Conservation (phyloP, 2,113 vertebrate species). For the Crotalus viridis region DNA sequence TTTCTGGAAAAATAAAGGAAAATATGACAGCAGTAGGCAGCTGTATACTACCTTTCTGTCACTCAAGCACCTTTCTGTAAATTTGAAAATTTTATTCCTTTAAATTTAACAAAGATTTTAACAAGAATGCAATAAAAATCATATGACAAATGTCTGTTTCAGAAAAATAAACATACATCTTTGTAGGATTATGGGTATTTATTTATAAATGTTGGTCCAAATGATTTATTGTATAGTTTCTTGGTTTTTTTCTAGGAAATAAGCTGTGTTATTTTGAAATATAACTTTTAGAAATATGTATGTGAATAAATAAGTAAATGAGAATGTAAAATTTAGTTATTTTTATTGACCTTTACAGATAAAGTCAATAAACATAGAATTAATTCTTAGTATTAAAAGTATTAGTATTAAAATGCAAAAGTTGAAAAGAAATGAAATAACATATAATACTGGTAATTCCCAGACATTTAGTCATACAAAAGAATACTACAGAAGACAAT, state of each 20-base stretch:
- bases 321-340: not conserved
- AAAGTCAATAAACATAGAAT: not conserved
- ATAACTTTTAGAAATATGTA: not conserved
- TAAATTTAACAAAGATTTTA: not conserved
- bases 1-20: not conserved
- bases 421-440: not conserved
- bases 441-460: not conserved
- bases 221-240: not conserved
- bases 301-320: not conserved
- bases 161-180: not conserved
- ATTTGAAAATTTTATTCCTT: not conserved
- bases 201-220: not conserved
- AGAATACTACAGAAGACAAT: not conserved
- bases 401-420: not conserved
- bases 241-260: not conserved
- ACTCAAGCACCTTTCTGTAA: not conserved
- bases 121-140: not conserved
- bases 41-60: not conserved
- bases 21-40: not conserved
- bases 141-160: not conserved
- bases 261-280: not conserved
- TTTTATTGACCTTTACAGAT: not conserved
- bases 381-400: not conserved
- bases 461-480: not conserved
- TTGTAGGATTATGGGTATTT: not conserved